These are phyloP conservation scores for Campoletis sonorensis DNA, from an alignment of 1,140 invertebrate genomes.

Conservation along the genomic window DNA sequence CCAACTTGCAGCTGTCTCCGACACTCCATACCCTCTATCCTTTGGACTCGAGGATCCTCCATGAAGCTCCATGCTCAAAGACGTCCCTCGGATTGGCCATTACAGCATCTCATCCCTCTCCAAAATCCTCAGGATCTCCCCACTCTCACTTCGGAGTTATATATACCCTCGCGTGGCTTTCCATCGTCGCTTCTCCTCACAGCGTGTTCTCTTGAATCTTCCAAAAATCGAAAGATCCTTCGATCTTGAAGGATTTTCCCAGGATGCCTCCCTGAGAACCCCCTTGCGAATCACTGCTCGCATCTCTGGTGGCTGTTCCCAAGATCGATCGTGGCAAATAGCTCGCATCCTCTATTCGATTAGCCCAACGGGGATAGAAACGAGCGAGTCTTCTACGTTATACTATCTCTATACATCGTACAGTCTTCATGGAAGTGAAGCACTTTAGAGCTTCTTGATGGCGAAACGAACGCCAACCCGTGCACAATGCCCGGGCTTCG, in stretches of 20 bases:
- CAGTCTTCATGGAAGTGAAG: neutral
- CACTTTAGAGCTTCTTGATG: neutral
- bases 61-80: neutral
- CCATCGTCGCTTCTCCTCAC: neutral
- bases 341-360: slow-evolving; percentile 44
- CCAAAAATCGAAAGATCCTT: neutral
- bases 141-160: too few relatives aligned
- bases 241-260: neutral
- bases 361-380: slow-evolving; percentile 26
- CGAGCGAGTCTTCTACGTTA: neutral
- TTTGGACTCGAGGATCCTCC: neutral
- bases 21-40: slow-evolving; percentile 8
- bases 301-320: slow-evolving; percentile 31
- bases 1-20: slow-evolving; percentile 53
- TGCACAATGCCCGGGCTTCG: slow-evolving; percentile 50
- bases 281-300: neutral
- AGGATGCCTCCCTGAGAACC: neutral
- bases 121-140: too few relatives aligned
- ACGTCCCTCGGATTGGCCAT: slow-evolving; percentile 1
- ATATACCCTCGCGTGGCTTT: too few relatives aligned
- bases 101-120: neutral
- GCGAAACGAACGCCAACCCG: slow-evolving; percentile 38
- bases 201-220: neutral
- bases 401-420: neutral
- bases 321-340: slow-evolving; percentile 56